phyloP scores from a whole-genome alignment of 2,797 vertebrate genomes.

The Buceros bicornis region DNA sequence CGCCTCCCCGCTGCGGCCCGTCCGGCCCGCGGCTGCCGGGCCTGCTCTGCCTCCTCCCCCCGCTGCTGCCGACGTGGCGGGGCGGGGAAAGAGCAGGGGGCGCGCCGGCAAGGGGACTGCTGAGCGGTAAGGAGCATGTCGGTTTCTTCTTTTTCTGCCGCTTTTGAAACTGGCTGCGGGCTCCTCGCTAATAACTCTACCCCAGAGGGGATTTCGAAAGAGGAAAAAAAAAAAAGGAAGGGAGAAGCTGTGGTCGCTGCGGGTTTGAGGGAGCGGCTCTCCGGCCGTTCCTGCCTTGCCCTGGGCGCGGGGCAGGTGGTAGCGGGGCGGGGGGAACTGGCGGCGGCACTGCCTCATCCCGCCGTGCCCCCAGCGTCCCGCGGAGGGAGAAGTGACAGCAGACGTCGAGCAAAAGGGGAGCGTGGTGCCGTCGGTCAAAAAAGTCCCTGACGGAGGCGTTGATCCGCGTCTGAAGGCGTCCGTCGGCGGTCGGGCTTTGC shows the following conservation, averaged over 20 bases:
- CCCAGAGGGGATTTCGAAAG: not conserved
- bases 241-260: not conserved
- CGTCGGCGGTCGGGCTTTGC: not conserved
- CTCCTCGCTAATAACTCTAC: not conserved
- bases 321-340: not conserved
- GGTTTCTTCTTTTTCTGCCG: not conserved
- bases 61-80: constrained; percentile 81
- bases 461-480: not conserved
- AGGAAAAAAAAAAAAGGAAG: not conserved
- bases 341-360: not conserved
- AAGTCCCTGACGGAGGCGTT: not conserved
- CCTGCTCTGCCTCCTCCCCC: constrained; percentile 36
- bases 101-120: constrained; percentile 46
- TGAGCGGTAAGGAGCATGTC: constrained; percentile 71
- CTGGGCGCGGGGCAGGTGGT: not conserved
- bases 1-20: not conserved
- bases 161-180: not conserved
- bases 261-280: not conserved
- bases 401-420: not conserved
- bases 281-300: not conserved
- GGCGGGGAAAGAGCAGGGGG: constrained; percentile 33
- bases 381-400: not conserved
- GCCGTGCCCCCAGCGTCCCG: not conserved
- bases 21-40: not conserved
- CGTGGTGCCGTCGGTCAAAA: not conserved